Evolutionary conservation across 2,797 vertebrate species (phyloP).

Genomic region (Micromesistius poutassou): DNA sequence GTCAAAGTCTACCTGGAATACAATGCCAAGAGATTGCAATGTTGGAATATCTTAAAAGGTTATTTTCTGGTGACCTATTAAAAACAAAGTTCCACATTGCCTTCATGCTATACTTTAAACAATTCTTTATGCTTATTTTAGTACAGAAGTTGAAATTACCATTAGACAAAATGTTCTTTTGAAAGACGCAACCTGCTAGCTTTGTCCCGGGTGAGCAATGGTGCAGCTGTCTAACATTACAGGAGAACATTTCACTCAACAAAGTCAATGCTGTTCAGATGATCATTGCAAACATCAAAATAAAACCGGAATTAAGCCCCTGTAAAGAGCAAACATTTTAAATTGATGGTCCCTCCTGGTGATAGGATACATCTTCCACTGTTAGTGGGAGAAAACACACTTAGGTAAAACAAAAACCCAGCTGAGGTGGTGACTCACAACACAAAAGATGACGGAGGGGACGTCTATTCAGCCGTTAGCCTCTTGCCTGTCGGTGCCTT

Average conservation of each 20-base stretch:
- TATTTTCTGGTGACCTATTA: neutral
- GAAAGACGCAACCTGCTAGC: neutral
- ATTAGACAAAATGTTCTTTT: neutral
- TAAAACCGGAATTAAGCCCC: neutral
- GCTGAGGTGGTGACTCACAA: neutral
- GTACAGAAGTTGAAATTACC: neutral
- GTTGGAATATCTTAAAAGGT: neutral
- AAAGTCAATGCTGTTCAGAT: neutral
- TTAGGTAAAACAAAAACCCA: neutral
- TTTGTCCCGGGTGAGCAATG: neutral
- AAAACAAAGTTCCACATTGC: conserved; percentile 7
- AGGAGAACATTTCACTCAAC: neutral
- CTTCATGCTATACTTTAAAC: conserved; percentile 3
- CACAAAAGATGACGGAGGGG: neutral
- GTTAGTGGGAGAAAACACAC: neutral
- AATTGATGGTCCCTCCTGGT: neutral
- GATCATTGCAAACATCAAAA: neutral
- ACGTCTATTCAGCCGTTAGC: neutral
- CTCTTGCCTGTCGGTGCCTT: conserved; percentile 19
- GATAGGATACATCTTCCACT: neutral
- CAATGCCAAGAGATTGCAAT: neutral
- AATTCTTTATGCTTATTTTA: neutral
- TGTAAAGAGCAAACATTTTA: neutral
- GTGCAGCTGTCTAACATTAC: neutral
- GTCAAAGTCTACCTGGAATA: conserved; percentile 25